Evolutionary conservation across 2,113 vertebrate genomes (phyloP).

Genomic region (Cyanoderma ruficeps): DNA sequence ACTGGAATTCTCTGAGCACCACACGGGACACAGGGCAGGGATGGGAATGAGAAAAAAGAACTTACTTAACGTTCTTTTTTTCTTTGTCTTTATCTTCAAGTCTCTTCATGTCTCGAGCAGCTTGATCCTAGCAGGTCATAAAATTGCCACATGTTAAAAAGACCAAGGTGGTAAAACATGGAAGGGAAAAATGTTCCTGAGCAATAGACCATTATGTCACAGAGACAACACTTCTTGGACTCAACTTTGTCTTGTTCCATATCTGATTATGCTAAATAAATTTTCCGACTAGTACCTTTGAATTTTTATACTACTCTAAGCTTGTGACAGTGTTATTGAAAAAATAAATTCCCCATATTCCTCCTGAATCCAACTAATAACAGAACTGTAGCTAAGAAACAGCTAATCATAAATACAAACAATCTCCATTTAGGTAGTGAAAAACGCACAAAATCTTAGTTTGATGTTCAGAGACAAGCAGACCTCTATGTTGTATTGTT

Average conservation of each 20-base stretch:
- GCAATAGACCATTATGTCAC: neutral
- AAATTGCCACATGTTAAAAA: slow-evolving; percentile 20
- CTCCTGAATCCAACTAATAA: neutral
- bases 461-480: neutral
- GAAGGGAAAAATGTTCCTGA: neutral
- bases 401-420: neutral
- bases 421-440: neutral
- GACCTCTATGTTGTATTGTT: neutral
- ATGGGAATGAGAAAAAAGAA: slow-evolving; percentile 45
- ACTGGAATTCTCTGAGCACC: neutral
- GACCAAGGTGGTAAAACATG: neutral
- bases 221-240: neutral
- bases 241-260: neutral
- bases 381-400: neutral
- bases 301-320: neutral
- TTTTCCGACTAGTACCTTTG: neutral
- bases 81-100: slow-evolving; percentile 97
- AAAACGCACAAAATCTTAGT: neutral
- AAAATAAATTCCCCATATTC: neutral
- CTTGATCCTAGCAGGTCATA: slow-evolving; percentile 86
- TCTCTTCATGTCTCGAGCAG: slow-evolving; percentile 95
- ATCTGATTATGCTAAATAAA: neutral
- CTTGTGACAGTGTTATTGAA: neutral
- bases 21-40: neutral
- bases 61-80: slow-evolving; percentile 94